Evolutionary conservation across 2,888 invertebrate species (phyloP), one percentile per base, ranked within the genome.

Genomic region (Gnatocerus cornutus): DNA sequence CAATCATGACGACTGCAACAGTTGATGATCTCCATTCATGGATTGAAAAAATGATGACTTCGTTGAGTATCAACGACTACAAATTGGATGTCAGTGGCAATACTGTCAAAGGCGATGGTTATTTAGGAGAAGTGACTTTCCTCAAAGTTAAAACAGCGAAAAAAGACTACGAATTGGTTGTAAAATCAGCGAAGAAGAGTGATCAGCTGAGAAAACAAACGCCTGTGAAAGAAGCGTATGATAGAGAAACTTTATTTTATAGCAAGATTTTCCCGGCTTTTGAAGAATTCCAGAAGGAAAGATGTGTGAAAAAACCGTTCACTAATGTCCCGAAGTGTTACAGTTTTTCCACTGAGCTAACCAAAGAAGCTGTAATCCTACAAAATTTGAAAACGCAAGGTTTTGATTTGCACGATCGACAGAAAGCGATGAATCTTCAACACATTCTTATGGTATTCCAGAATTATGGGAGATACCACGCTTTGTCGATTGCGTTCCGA

Each of bases 401-500:
- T 3, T 81, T 72, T 53, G 75, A 74, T 4, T 37, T 80, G 8
- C 78, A 80, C 66, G 76, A 80, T 43, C 69, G 61, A 4, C 67
- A 69, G 55, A 53, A 37, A 10, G 69, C 79, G 5, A 79, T 80
- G 76, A 79, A 81, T 68, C 62, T 80, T 8, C 71, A 79, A n/a
- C 81, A 81, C 63, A 73, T 73, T 12, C 43, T 70, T 3, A 39
- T 71, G 41, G 74, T 77, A 0, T 74, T 77, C 16, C 33, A 48
- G 16, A 69, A 63, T 30, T 80, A 80, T 63, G 80, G 75, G 0
- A 64, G 68, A 33, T 74, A 71, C n/a, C 80, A 80, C 53, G 80
- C 74, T 1, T 45, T 77, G 1, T 77, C 77, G 1, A 41, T 79
- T 12, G 79, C 76, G 1, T 13, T 79, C 30, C 74, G 72, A 45